Evolutionary conservation across 2,888 invertebrate genomes (phyloP).

Genomic region (Incurvaria masculella): DNA sequence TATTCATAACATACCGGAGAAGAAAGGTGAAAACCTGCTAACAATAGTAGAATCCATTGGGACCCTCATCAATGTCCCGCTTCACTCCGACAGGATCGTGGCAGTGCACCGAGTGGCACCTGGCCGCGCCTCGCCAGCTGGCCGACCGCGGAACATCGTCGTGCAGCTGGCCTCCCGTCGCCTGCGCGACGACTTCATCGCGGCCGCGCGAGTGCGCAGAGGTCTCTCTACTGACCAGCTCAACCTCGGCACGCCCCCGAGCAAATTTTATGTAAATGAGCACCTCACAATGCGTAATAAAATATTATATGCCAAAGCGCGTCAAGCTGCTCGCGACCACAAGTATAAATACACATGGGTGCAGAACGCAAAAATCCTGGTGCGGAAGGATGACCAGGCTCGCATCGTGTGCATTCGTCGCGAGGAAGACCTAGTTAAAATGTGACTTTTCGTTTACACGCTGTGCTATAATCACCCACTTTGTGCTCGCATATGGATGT

Average conservation of each 20-base stretch:
- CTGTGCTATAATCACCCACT: too few relatives aligned
- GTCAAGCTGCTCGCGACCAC: not conserved
- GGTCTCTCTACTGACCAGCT: slow-evolving; percentile 4
- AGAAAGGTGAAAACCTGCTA: slow-evolving; percentile 6
- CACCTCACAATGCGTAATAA: slow-evolving; percentile 6
- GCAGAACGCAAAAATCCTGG: too few relatives aligned
- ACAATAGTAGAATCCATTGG: slow-evolving; percentile 4
- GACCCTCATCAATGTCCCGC: not conserved
- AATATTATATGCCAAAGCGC: slow-evolving; percentile 3
- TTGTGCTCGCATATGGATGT: too few relatives aligned
- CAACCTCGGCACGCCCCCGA: not conserved
- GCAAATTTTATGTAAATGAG: slow-evolving; percentile 5
- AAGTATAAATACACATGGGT: slow-evolving; percentile 7
- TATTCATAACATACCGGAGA: slow-evolving; percentile 11
- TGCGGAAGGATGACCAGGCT: too few relatives aligned
- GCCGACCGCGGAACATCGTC: slow-evolving; percentile 10
- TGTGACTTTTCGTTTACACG: too few relatives aligned
- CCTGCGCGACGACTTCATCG: slow-evolving; percentile 8
- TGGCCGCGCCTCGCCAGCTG: not conserved
- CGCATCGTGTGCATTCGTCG: too few relatives aligned
- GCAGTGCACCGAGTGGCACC: slow-evolving; percentile 8
- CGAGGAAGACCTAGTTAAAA: too few relatives aligned
- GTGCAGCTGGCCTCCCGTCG: slow-evolving; percentile 8
- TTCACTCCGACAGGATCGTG: not conserved
- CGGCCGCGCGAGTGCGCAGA: slow-evolving; percentile 7